These are phyloP conservation scores for Petrocephalus microphthalmus DNA, from an alignment of 2,113 vertebrate genomes.

Conservation along the genomic window DNA sequence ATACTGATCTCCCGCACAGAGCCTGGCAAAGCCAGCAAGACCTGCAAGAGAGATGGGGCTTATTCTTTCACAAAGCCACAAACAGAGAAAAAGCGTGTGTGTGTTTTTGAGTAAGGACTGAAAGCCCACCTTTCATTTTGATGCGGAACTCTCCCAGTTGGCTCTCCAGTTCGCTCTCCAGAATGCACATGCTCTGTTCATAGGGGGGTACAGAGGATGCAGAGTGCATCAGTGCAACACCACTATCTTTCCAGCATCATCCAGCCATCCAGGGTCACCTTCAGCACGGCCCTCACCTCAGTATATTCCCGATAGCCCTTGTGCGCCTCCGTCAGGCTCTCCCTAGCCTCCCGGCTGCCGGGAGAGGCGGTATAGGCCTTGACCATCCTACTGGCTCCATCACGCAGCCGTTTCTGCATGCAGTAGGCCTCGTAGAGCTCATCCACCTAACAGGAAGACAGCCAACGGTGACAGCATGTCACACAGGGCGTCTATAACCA, in stretches of 20 bases:
- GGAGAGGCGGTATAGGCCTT: conserved; percentile 79
- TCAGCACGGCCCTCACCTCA: conserved; percentile 64
- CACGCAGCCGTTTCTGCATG: conserved; percentile 82
- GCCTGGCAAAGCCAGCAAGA: conserved; percentile 86
- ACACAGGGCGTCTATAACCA: too few relatives aligned
- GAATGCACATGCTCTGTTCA: conserved; percentile 83
- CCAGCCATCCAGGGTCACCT: not conserved
- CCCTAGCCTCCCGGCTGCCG: conserved; percentile 78
- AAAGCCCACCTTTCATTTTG: conserved; percentile 84
- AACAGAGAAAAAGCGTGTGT: not conserved
- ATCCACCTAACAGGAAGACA: conserved; percentile 67
- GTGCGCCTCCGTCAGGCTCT: conserved; percentile 83
- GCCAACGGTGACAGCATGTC: not conserved
- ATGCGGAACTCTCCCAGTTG: conserved; percentile 91
- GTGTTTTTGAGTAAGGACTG: not conserved
- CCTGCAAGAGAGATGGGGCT: conserved; percentile 58
- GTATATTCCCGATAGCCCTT: conserved; percentile 93
- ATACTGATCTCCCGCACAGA: conserved; percentile 93
- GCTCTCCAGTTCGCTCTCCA: conserved; percentile 88
- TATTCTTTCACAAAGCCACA: not conserved
- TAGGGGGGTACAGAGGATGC: not conserved
- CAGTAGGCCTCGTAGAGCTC: conserved; percentile 93
- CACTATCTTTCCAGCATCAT: not conserved
- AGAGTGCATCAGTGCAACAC: not conserved
- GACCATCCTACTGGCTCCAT: conserved; percentile 93